Conservation (phyloP, 2,888 invertebrate genomes). For the Maniola hyperantus region DNA sequence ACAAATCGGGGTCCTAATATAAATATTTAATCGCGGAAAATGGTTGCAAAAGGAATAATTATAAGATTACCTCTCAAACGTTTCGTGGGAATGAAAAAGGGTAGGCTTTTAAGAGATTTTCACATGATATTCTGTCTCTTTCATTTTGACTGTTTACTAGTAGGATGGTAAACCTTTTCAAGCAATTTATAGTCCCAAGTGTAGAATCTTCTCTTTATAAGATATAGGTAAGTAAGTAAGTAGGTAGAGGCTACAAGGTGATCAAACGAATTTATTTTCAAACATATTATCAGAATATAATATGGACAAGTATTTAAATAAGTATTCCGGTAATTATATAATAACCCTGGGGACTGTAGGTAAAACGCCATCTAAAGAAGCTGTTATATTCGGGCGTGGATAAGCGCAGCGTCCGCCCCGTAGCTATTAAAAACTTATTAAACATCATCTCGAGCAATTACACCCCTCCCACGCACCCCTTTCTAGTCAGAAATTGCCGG, state of each 20-base stretch:
- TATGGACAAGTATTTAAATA: too few species aligned
- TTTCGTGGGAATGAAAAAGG: constrained; percentile 68
- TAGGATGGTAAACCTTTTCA: constrained; percentile 26
- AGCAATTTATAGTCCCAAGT: constrained; percentile 12
- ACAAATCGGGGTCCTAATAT: constrained; percentile 65
- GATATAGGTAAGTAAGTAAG: neutral
- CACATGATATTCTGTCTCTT: constrained; percentile 50
- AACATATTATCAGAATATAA: too few species aligned
- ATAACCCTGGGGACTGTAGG: neutral
- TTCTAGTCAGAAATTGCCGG: constrained; percentile 38
- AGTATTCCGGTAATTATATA: neutral
- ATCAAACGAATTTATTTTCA: too few species aligned
- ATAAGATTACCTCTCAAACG: constrained; percentile 76
- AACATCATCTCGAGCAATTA: constrained; percentile 86
- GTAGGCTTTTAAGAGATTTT: constrained; percentile 64
- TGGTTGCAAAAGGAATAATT: constrained; percentile 78
- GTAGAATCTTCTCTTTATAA: neutral
- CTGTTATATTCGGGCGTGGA: constrained; percentile 62
- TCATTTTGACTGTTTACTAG: constrained; percentile 37
- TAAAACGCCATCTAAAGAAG: constrained; percentile 41
- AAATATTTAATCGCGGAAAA: constrained; percentile 77
- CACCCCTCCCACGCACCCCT: constrained; percentile 54
- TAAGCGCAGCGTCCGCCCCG: constrained; percentile 69
- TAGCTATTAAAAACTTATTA: constrained; percentile 87
- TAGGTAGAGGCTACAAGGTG: neutral